Percentiles rank a stretch among this genome's conserved stretches.
phyloP scores from a whole-genome alignment of 2,797 vertebrate genomes.

The Craterocephalus amniculus region DNA sequence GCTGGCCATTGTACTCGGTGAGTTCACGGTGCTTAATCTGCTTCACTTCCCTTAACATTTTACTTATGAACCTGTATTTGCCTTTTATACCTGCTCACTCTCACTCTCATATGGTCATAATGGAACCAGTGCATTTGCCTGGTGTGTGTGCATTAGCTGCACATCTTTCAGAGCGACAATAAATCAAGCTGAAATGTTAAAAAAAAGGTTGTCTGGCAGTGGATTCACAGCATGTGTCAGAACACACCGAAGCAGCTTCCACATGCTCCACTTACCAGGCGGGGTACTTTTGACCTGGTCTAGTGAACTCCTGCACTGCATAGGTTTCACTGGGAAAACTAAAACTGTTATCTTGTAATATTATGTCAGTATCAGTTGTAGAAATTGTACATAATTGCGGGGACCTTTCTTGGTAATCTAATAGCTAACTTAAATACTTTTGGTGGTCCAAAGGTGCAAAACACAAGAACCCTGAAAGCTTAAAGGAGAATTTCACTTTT shows the following conservation, averaged over 20 bases:
- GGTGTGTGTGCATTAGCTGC: slow-evolving; percentile 13
- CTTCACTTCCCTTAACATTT: slow-evolving; percentile 13
- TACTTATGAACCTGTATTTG: slow-evolving; percentile 1
- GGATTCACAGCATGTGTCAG: slow-evolving; percentile 37
- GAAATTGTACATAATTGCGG: slow-evolving; percentile 30
- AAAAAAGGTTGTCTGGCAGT: slow-evolving; percentile 11
- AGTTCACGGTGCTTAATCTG: slow-evolving; percentile 66
- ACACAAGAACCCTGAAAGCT: background rate
- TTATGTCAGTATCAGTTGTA: slow-evolving; percentile 39
- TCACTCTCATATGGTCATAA: background rate
- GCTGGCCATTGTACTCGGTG: slow-evolving; percentile 93
- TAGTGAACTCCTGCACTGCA: slow-evolving; percentile 33
- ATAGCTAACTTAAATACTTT: slow-evolving; percentile 6
- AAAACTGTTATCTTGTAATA: slow-evolving; percentile 65
- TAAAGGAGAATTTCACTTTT: too few species aligned
- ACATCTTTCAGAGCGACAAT: slow-evolving; percentile 37
- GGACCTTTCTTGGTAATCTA: too few species aligned
- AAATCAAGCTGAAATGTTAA: slow-evolving; percentile 54
- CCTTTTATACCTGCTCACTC: slow-evolving; percentile 17
- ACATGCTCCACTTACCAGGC: slow-evolving; percentile 63
- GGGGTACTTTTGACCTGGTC: slow-evolving; percentile 35
- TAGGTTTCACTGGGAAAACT: slow-evolving; percentile 52
- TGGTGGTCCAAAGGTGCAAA: background rate
- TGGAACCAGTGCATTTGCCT: slow-evolving; percentile 8
- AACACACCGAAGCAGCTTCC: slow-evolving; percentile 34